Evolutionary conservation across 1,140 invertebrate genomes (phyloP).

Genomic region (Eueides isabella): DNA sequence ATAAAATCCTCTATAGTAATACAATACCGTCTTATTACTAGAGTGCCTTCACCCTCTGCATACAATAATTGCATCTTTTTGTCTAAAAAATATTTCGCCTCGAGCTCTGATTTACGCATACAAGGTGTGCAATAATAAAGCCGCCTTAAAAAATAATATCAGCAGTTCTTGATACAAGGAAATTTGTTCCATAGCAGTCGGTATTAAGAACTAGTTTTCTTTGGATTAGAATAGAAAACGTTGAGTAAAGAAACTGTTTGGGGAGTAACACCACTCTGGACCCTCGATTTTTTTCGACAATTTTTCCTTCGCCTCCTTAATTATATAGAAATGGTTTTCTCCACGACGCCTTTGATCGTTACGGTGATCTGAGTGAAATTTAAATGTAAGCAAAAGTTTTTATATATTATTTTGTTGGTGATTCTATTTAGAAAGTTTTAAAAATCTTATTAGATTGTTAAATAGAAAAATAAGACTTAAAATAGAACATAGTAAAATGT

Average conservation of each 20-base stretch:
- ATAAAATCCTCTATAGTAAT: conserved; percentile 20
- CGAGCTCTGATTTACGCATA: conserved; percentile 77
- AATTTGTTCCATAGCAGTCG: conserved; percentile 45
- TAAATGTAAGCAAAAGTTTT: conserved; percentile 33
- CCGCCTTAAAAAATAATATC: conserved; percentile 71
- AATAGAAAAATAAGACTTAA: no score
- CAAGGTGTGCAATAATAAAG: conserved; percentile 78
- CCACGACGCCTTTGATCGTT: conserved; percentile 51
- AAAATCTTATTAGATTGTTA: neutral
- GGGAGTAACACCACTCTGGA: conserved; percentile 60
- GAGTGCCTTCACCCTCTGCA: conserved; percentile 54
- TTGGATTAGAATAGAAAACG: conserved; percentile 70
- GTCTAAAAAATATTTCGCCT: conserved; percentile 68
- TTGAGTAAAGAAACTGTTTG: conserved; percentile 74
- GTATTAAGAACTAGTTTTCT: conserved; percentile 48
- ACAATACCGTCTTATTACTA: conserved; percentile 36
- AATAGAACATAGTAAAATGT: no score
- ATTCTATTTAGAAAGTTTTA: conserved; percentile 22
- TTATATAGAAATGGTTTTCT: conserved; percentile 79
- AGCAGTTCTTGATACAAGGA: conserved; percentile 32
- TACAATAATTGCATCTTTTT: conserved; percentile 76
- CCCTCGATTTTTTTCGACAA: conserved; percentile 77
- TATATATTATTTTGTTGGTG: conserved; percentile 22
- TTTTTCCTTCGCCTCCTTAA: conserved; percentile 77
- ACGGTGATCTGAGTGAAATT: conserved; percentile 50